phyloP scores from a whole-genome alignment of 2,113 vertebrate species.

The Mobula hypostoma region DNA sequence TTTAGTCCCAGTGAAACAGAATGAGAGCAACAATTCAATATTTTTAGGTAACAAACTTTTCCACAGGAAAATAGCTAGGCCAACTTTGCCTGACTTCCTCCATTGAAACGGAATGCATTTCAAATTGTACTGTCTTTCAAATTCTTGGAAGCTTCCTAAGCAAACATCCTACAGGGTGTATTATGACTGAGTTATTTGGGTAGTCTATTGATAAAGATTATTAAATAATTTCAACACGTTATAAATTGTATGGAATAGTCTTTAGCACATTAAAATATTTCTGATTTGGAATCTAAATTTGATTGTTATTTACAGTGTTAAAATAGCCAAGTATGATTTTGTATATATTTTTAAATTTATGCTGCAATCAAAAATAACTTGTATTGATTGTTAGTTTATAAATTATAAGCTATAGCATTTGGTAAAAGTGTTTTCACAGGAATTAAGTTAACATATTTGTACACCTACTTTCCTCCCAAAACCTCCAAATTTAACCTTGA shows the following conservation, averaged over 20 bases:
- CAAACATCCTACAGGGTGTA: background rate
- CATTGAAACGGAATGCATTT: background rate
- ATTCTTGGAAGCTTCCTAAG: background rate
- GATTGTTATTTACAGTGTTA: background rate
- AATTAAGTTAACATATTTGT: background rate
- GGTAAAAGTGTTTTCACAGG: background rate
- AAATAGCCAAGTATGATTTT: background rate
- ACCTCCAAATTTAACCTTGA: background rate
- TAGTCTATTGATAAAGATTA: background rate
- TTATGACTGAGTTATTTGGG: background rate
- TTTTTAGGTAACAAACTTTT: background rate
- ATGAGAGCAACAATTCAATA: background rate
- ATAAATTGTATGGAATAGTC: background rate
- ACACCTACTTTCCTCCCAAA: background rate
- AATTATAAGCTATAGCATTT: background rate
- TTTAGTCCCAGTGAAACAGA: background rate
- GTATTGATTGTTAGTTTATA: background rate
- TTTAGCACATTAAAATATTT: background rate
- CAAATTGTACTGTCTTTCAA: background rate
- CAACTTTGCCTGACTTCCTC: background rate
- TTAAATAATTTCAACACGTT: background rate
- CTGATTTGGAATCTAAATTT: background rate
- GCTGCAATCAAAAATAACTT: background rate
- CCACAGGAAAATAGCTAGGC: background rate
- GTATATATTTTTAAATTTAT: background rate